Evolutionary conservation across 2,113 vertebrate genomes (phyloP).

Genomic region (Baryphthengus martii): DNA sequence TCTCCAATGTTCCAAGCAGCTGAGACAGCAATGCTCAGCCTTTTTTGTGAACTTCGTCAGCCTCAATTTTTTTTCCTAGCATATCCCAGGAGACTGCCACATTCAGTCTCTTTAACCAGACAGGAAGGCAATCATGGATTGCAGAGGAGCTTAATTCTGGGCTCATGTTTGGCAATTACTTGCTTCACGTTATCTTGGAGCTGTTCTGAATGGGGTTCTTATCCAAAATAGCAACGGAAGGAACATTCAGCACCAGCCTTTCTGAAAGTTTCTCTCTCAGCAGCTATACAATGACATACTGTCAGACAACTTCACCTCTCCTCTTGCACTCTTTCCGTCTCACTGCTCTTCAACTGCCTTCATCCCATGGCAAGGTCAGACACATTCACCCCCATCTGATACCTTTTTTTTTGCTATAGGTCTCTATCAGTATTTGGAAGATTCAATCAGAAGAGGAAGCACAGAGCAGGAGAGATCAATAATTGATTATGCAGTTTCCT

Average conservation of each 20-base stretch:
- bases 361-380: neutral
- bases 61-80: neutral
- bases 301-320: neutral
- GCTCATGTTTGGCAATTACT: neutral
- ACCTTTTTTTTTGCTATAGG: neutral
- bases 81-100: neutral
- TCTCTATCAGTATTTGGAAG: slow-evolving; percentile 13
- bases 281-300: neutral
- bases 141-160: neutral
- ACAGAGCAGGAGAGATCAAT: slow-evolving; percentile 21
- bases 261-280: neutral
- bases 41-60: neutral
- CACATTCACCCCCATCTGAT: neutral
- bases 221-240: neutral
- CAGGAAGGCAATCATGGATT: neutral
- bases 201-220: neutral
- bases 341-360: neutral
- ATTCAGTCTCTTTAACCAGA: neutral
- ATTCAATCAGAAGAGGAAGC: slow-evolving; percentile 49
- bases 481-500: slow-evolving; percentile 50
- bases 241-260: neutral
- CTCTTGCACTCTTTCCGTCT: neutral
- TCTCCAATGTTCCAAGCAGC: neutral
- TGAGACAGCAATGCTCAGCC: neutral
- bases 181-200: rapidly evolving